phyloP scores from a whole-genome alignment of 2,888 invertebrate genomes.

The Amiota minor region DNA sequence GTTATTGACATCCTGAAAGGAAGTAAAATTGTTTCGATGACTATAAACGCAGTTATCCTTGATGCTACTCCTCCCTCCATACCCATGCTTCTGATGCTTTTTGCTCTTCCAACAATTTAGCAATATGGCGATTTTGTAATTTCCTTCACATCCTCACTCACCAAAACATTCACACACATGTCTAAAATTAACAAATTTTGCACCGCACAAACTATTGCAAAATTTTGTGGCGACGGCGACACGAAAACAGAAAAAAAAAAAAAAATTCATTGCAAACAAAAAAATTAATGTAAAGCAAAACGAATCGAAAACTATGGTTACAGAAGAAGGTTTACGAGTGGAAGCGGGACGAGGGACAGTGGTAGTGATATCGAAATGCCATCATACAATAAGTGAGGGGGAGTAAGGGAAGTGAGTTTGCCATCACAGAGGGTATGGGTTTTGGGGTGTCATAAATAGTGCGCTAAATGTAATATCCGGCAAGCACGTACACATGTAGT shows the following conservation, averaged over 20 bases:
- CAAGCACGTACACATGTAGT: background rate
- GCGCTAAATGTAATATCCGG: constrained; percentile 28
- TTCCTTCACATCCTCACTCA: constrained; percentile 24
- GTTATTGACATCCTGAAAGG: too few species aligned
- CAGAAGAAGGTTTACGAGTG: too few species aligned
- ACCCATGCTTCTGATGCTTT: too few species aligned
- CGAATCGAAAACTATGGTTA: too few species aligned
- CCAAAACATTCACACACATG: constrained; percentile 3
- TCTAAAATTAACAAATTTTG: constrained; percentile 23
- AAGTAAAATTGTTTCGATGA: too few species aligned
- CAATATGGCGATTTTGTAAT: constrained; percentile 34
- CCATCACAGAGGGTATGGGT: background rate
- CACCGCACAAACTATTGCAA: constrained; percentile 26
- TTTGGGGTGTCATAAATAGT: constrained; percentile 9
- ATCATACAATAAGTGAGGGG: background rate
- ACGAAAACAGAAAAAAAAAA: background rate
- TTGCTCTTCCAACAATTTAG: constrained; percentile 31
- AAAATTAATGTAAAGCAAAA: background rate
- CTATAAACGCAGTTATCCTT: too few species aligned
- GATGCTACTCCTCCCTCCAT: too few species aligned
- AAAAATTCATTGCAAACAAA: background rate
- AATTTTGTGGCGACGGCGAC: background rate
- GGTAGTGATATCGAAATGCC: too few species aligned
- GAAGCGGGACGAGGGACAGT: too few species aligned
- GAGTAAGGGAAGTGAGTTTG: background rate